Conservation (phyloP, 2,888 invertebrate genomes). For the Drosophila borealis region DNA sequence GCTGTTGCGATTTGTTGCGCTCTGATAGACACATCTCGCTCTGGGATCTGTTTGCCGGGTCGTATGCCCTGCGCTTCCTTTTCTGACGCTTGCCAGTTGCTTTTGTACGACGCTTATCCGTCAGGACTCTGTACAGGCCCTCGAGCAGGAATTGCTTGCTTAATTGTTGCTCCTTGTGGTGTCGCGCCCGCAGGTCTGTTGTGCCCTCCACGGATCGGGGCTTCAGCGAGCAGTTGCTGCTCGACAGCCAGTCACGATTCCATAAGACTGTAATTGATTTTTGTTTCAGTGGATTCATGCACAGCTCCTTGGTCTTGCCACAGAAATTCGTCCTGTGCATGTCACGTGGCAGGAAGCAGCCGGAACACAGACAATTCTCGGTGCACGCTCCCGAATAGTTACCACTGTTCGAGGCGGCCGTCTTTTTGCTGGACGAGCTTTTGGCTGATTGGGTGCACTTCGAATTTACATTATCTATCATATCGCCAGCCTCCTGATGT, state of each 20-base stretch:
- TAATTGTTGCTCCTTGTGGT: background rate
- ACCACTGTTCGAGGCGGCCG: no score
- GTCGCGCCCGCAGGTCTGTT: constrained; percentile 6
- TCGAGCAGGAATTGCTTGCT: background rate
- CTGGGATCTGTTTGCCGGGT: background rate
- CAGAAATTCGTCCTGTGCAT: background rate
- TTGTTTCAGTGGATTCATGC: background rate
- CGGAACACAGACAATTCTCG: background rate
- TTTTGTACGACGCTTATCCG: background rate
- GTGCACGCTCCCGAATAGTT: background rate
- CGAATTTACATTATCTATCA: background rate
- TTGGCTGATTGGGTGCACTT: background rate
- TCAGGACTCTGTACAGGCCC: background rate
- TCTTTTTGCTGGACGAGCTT: background rate
- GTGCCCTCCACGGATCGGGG: background rate
- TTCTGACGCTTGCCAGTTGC: background rate
- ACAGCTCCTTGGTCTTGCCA: background rate
- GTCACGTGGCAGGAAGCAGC: background rate
- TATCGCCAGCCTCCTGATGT: constrained; percentile 7
- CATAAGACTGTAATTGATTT: background rate
- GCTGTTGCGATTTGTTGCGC: background rate
- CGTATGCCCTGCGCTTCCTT: background rate
- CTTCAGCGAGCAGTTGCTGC: background rate
- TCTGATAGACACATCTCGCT: background rate
- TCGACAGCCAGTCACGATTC: background rate